Evolutionary conservation across 2,113 vertebrate genomes (phyloP).

Genomic region (Platysteira castanea): DNA sequence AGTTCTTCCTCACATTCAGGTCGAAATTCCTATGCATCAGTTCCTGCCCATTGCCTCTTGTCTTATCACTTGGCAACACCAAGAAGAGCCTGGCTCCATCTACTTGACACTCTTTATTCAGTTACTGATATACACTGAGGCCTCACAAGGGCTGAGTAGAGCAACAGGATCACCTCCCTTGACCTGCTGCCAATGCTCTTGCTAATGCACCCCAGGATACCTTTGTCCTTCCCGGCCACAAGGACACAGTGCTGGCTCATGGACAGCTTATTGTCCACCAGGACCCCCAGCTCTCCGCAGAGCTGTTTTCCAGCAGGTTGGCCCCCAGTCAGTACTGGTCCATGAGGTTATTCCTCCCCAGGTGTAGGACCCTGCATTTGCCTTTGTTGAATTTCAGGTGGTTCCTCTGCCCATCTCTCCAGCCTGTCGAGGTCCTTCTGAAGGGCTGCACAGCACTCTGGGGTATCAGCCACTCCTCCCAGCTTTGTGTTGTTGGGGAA

Average conservation of each 20-base stretch:
- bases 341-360: not conserved
- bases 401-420: not conserved
- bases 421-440: fast-evolving
- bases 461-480: fast-evolving
- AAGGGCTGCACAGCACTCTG: not conserved
- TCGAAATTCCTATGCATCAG: not conserved
- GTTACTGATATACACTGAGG: not conserved
- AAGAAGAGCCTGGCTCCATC: not conserved
- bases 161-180: not conserved
- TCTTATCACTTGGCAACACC: fast-evolving
- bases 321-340: fast-evolving
- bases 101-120: not conserved
- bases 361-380: not conserved
- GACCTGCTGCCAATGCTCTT: not conserved
- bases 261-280: not conserved
- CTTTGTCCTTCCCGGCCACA: not conserved
- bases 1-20: not conserved
- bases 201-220: not conserved
- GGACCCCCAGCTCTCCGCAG: not conserved
- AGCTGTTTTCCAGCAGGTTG: not conserved
- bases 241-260: not conserved
- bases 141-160: not conserved
- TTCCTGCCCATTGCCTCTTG: not conserved
- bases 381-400: not conserved
- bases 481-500: not conserved